These are phyloP conservation scores for Spinus pinus DNA, from an alignment of 2,797 vertebrate genomes.

Conservation along the genomic window DNA sequence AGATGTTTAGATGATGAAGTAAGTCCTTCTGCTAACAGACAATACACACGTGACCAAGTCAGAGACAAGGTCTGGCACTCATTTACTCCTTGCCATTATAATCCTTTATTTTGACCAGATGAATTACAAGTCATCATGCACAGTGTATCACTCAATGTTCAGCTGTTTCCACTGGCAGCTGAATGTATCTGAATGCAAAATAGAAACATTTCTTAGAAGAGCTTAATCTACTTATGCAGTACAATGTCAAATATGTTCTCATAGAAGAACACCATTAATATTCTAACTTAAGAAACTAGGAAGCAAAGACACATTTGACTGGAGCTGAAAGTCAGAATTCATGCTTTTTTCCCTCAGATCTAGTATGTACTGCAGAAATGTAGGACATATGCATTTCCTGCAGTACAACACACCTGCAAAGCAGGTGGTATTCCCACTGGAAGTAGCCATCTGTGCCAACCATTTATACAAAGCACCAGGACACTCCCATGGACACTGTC, in stretches of 20 bases:
- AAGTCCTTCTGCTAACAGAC: not conserved
- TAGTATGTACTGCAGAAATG: not conserved
- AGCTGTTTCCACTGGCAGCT: not conserved
- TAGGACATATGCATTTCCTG: accelerated
- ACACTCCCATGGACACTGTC: accelerated
- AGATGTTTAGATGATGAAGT: not conserved
- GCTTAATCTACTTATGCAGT: accelerated
- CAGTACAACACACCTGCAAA: not conserved
- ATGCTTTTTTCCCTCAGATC: accelerated
- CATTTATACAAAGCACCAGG: not conserved
- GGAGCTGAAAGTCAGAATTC: not conserved
- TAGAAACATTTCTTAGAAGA: not conserved
- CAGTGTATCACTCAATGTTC: not conserved
- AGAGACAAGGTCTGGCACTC: not conserved
- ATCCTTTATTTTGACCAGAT: not conserved
- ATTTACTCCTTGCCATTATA: not conserved
- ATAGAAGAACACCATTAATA: not conserved
- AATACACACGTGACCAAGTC: accelerated
- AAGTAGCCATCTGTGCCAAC: not conserved
- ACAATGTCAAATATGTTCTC: not conserved
- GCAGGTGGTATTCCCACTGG: not conserved
- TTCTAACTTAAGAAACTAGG: not conserved
- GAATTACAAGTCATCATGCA: not conserved
- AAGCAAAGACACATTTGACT: not conserved
- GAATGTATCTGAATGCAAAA: not conserved